phyloP scores from a whole-genome alignment of 2,113 vertebrate species.

The Orcinus orca region DNA sequence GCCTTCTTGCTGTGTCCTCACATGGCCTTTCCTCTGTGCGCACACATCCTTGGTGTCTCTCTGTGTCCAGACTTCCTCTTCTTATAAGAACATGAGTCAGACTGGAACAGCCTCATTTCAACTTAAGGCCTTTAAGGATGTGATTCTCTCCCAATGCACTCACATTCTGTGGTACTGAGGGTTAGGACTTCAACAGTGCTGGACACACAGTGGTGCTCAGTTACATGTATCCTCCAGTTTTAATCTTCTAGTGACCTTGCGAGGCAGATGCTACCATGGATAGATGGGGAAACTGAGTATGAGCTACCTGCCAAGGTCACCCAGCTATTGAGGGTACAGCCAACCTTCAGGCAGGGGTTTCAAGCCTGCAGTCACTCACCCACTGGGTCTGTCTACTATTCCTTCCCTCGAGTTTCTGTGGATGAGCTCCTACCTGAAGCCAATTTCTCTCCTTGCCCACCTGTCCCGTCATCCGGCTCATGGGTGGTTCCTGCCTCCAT shows the following conservation, averaged over 20 bases:
- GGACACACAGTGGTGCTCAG: too few species aligned
- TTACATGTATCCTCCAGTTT: neutral
- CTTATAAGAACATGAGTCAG: neutral
- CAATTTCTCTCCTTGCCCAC: neutral
- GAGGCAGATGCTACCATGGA: neutral
- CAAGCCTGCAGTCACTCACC: neutral
- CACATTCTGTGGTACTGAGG: neutral
- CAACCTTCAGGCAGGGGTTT: neutral
- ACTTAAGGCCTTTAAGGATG: neutral
- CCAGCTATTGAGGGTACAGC: neutral
- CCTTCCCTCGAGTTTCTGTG: neutral
- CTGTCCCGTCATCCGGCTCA: neutral
- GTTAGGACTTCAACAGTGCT: neutral
- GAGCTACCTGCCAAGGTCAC: neutral
- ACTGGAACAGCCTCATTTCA: neutral
- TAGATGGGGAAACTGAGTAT: neutral
- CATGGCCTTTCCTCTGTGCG: neutral
- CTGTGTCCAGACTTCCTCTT: neutral
- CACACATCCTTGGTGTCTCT: neutral
- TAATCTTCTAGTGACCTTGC: neutral
- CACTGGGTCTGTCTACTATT: neutral
- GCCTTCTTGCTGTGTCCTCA: neutral
- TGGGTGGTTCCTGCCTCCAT: neutral
- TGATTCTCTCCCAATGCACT: neutral
- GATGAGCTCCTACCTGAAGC: neutral